phyloP scores from a whole-genome alignment of 2,888 invertebrate species.

The Drosophila dives region DNA sequence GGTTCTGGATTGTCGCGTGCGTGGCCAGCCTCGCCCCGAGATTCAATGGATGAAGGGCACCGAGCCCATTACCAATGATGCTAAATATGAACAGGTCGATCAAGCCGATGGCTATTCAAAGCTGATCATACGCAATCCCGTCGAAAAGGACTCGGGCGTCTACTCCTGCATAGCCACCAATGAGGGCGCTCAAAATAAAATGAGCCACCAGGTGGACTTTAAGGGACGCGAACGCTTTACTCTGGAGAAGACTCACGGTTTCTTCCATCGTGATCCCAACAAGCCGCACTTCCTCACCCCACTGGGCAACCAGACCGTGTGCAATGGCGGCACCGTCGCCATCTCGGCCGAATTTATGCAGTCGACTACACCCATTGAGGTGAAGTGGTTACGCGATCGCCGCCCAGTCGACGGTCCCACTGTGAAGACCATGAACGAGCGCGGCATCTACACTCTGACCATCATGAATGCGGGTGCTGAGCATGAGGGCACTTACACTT shows the following conservation, averaged over 20 bases:
- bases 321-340: slow-evolving; percentile 91
- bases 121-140: slow-evolving; percentile 88
- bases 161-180: slow-evolving; percentile 92
- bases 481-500: slow-evolving; percentile 91
- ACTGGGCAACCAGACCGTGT: slow-evolving; percentile 90
- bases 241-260: slow-evolving; percentile 84
- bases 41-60: slow-evolving; percentile 92
- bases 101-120: slow-evolving; percentile 91
- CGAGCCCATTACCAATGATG: slow-evolving; percentile 86
- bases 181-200: slow-evolving; percentile 90
- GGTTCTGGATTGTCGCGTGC: slow-evolving; percentile 91
- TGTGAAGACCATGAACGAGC: slow-evolving; percentile 88
- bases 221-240: slow-evolving; percentile 85
- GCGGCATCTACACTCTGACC: slow-evolving; percentile 90
- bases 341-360: slow-evolving; percentile 90
- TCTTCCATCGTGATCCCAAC: slow-evolving; percentile 86
- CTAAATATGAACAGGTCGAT: slow-evolving; percentile 88
- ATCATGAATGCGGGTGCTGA: slow-evolving; percentile 90
- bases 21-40: slow-evolving; percentile 90
- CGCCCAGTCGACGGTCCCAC: slow-evolving; percentile 87
- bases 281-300: slow-evolving; percentile 89
- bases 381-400: slow-evolving; percentile 91
- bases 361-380: slow-evolving; percentile 89
- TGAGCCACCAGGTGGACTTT: slow-evolving; percentile 90
- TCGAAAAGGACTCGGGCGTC: slow-evolving; percentile 89